Conservation (phyloP, 2,113 vertebrate species). For the Caretta caretta region DNA sequence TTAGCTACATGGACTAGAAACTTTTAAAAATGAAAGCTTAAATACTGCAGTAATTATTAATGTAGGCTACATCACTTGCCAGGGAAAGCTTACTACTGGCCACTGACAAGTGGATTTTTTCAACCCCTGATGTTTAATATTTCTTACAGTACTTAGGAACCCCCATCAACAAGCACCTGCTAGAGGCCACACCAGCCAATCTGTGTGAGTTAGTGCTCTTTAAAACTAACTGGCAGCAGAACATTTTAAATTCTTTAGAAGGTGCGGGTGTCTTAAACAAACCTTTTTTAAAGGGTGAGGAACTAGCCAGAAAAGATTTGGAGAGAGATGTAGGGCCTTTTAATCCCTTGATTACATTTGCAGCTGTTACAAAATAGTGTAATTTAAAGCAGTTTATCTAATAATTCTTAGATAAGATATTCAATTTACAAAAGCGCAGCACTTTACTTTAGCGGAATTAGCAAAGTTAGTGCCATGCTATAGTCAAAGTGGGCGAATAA, state of each 20-base stretch:
- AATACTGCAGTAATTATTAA: background rate
- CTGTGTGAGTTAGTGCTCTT: background rate
- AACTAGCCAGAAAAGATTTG: background rate
- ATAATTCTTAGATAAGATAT: background rate
- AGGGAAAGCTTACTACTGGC: background rate
- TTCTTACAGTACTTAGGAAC: background rate
- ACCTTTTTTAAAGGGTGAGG: background rate
- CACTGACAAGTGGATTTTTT: conserved; percentile 9
- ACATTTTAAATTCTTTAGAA: background rate
- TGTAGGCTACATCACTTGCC: background rate
- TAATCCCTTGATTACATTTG: background rate
- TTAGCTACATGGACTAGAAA: conserved; percentile 9
- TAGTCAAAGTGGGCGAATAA: background rate
- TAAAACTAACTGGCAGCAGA: background rate
- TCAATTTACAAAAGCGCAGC: background rate
- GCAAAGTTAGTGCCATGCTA: background rate
- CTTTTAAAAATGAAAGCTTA: background rate
- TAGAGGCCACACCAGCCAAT: background rate
- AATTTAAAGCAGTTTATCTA: background rate
- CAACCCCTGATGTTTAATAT: background rate
- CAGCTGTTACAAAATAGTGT: background rate
- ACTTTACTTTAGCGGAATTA: background rate
- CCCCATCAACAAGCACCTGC: background rate
- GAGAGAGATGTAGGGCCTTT: background rate
- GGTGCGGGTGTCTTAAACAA: background rate